Evolutionary conservation across 1,140 invertebrate species (phyloP).

Genomic region (Nebria ingens): DNA sequence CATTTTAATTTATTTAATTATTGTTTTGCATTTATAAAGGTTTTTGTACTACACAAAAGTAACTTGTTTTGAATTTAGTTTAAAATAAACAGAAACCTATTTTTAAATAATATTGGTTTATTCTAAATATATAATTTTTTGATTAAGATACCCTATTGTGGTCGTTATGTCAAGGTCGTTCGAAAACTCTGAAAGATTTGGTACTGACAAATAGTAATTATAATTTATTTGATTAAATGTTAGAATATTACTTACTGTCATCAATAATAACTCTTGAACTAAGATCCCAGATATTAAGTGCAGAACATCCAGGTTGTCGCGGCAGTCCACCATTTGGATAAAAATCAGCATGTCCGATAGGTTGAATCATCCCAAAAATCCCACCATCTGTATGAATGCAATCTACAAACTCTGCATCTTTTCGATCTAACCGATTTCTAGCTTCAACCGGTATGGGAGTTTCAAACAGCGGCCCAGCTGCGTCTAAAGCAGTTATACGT

Average conservation of each 20-base stretch:
- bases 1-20: no score
- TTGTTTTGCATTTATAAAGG: no score
- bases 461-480: conserved; percentile 46
- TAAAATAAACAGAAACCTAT: no score
- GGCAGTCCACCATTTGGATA: conserved; percentile 31
- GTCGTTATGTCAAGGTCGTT: no score
- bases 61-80: no score
- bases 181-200: background rate
- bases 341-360: conserved; percentile 34
- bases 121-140: no score
- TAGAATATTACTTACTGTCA: conserved; percentile 1
- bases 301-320: conserved; percentile 21
- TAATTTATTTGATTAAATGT: background rate
- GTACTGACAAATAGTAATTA: background rate
- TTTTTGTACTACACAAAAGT: no score
- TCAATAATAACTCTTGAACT: conserved; percentile 3
- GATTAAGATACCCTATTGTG: no score
- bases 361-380: conserved; percentile 33
- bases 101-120: no score
- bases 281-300: background rate
- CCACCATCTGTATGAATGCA: conserved; percentile 83
- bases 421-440: conserved; percentile 50
- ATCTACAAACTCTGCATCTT: conserved; percentile 79
- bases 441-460: conserved; percentile 16
- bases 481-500: conserved; percentile 60